Evolutionary conservation across 2,888 invertebrate genomes (phyloP).

Genomic region (Tanaodytes sp.): DNA sequence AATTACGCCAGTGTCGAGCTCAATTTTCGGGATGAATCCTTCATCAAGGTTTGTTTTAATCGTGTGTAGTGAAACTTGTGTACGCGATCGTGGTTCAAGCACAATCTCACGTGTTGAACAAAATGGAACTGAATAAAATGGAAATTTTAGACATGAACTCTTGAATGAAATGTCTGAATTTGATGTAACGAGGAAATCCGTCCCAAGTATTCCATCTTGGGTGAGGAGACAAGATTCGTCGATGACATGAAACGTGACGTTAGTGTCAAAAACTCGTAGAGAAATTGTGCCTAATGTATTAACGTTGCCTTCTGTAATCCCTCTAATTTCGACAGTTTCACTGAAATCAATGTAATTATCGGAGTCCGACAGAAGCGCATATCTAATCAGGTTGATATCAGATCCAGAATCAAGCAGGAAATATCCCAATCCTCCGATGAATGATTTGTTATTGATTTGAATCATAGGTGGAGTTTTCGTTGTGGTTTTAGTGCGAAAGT

Average conservation of each 20-base stretch:
- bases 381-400: neutral
- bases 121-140: neutral
- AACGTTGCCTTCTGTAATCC: neutral
- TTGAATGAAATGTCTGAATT: neutral
- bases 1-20: too few relatives aligned
- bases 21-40: neutral
- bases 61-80: neutral
- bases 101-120: neutral
- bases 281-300: neutral
- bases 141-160: neutral
- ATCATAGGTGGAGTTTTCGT: too few relatives aligned
- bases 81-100: neutral
- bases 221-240: neutral
- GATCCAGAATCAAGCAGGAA: neutral
- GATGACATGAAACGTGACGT: neutral
- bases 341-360: neutral
- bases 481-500: too few relatives aligned
- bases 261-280: neutral
- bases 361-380: neutral
- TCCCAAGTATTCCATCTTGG: neutral
- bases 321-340: neutral
- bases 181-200: neutral
- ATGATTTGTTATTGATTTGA: too few relatives aligned
- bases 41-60: neutral
- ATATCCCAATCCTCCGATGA: neutral